A percentile compares a stretch with the other conserved stretches of the same genome.
These are phyloP conservation scores for Smutsia temminckii DNA, from an alignment of 2,797 vertebrate species.

Conservation along the genomic window DNA sequence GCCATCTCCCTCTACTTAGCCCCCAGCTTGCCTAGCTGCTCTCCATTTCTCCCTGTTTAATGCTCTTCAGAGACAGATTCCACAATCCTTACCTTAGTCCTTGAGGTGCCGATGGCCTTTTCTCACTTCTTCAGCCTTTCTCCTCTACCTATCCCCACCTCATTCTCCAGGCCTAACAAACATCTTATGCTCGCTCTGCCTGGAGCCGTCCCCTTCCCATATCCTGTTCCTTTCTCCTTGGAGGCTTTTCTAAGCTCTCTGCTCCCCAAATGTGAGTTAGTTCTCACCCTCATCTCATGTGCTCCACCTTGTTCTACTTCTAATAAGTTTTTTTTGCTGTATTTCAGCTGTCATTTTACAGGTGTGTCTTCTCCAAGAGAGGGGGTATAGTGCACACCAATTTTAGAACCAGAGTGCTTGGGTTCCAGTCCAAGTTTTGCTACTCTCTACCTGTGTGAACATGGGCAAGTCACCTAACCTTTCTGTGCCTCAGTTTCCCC, in stretches of 20 bases:
- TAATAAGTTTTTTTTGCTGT: neutral
- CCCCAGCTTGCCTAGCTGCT: neutral
- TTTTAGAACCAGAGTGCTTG: neutral
- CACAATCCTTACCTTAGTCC: neutral
- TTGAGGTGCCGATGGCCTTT: neutral
- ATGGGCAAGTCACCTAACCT: neutral
- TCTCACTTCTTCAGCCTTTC: neutral
- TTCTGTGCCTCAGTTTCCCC: neutral
- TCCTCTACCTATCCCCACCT: too few relatives aligned
- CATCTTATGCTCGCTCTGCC: neutral
- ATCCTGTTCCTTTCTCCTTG: neutral
- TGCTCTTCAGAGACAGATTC: neutral
- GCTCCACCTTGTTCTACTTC: neutral
- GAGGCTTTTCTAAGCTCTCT: neutral
- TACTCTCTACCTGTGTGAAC: neutral
- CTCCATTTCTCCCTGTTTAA: neutral
- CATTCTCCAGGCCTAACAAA: neutral
- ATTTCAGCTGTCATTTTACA: neutral
- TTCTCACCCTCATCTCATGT: accelerated
- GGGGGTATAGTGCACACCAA: neutral
- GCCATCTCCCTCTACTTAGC: neutral
- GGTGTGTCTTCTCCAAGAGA: neutral
- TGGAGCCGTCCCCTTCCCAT: neutral
- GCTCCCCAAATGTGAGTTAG: neutral
- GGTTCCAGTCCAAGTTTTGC: neutral